A percentile compares a stretch with the other conserved stretches of the same genome.
phyloP scores from a whole-genome alignment of 2,797 vertebrate species.

The Epinephelus malabaricus region DNA sequence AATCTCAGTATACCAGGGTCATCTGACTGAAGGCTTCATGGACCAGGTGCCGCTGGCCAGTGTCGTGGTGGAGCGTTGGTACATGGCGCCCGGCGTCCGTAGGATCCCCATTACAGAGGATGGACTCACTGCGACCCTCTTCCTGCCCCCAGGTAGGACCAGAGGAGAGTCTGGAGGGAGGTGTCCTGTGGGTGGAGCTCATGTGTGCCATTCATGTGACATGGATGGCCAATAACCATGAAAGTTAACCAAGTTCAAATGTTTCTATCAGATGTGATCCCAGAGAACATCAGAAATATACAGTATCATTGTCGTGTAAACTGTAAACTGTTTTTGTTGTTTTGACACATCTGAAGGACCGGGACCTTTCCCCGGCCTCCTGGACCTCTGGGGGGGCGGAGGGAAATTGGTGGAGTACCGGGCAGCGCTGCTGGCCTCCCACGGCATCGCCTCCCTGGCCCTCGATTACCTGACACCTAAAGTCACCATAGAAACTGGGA shows the following conservation, averaged over 20 bases:
- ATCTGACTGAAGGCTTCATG: constrained; percentile 67
- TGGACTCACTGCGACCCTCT: constrained; percentile 77
- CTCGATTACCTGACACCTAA: constrained; percentile 77
- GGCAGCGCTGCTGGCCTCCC: constrained; percentile 82
- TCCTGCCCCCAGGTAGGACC: constrained; percentile 81
- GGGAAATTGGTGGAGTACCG: constrained; percentile 83
- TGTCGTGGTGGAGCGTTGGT: constrained; percentile 80
- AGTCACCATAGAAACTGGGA: constrained; percentile 45
- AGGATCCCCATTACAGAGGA: constrained; percentile 74
- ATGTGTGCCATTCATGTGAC: neutral
- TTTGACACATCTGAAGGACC: constrained; percentile 68
- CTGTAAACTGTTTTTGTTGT: neutral
- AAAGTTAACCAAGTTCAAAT: neutral
- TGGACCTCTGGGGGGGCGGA: constrained; percentile 85
- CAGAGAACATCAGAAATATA: neutral
- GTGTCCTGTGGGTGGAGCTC: neutral
- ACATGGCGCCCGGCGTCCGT: constrained; percentile 74
- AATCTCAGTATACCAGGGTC: constrained; percentile 76
- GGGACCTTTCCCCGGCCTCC: constrained; percentile 84
- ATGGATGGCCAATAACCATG: neutral
- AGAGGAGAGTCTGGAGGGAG: neutral
- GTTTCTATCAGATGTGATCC: too few relatives aligned
- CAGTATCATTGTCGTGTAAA: neutral
- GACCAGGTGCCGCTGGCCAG: constrained; percentile 57
- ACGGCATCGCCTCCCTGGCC: constrained; percentile 78